phyloP scores from a whole-genome alignment of 2,113 vertebrate genomes.

The Plestiodon gilberti region DNA sequence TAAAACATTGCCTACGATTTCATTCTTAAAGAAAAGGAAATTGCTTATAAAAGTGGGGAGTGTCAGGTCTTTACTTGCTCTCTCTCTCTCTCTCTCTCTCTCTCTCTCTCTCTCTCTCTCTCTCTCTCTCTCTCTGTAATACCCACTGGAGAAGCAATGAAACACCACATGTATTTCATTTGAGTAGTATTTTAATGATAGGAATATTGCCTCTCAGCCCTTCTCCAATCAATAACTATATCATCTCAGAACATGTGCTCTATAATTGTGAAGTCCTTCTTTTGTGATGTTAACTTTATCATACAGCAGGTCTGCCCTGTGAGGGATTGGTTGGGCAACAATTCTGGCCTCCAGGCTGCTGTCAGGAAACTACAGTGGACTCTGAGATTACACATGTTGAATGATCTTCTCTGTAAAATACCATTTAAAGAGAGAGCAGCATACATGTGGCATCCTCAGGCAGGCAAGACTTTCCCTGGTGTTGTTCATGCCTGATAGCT shows the following conservation, averaged over 20 bases:
- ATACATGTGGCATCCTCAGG: too few species aligned
- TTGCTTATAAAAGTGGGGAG: background rate
- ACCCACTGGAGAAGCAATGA: background rate
- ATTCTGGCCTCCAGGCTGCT: too few species aligned
- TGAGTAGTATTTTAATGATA: background rate
- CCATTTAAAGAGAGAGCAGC: too few species aligned
- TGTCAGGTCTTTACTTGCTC: background rate
- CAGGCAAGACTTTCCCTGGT: background rate
- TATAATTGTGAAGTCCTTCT: background rate
- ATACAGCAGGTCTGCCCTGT: too few species aligned
- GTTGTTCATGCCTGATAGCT: background rate
- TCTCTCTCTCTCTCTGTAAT: too few species aligned
- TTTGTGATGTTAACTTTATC: background rate
- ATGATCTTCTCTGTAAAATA: too few species aligned
- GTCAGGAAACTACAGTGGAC: too few species aligned
- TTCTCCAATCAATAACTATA: background rate
- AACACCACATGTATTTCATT: background rate
- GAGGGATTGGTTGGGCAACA: too few species aligned
- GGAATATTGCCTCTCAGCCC: background rate
- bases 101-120: too few species aligned
- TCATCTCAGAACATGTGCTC: background rate
- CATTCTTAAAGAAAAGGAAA: background rate
- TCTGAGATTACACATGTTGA: too few species aligned
- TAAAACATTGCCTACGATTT: background rate
- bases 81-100: too few species aligned